Conservation (phyloP, 2,888 invertebrate species). For the Agonopterix alstromeriana region DNA sequence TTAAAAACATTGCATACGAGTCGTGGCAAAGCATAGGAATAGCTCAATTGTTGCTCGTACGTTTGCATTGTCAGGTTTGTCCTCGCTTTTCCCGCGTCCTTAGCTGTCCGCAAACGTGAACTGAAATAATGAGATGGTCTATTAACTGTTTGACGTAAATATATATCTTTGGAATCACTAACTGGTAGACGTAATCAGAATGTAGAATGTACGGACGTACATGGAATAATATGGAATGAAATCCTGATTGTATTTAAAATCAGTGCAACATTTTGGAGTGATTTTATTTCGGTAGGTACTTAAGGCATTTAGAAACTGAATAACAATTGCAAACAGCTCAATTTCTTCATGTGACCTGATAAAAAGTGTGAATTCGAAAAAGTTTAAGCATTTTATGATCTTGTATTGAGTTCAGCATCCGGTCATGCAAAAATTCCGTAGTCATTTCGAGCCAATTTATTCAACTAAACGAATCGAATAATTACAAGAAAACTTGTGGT, state of each 20-base stretch:
- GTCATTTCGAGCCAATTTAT: too few relatives aligned
- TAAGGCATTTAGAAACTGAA: too few relatives aligned
- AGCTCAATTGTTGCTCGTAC: slow-evolving; percentile 27
- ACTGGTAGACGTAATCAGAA: neutral
- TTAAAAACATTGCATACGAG: slow-evolving; percentile 37
- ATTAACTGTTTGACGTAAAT: slow-evolving; percentile 61
- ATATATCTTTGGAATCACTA: slow-evolving; percentile 21
- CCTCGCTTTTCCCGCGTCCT: slow-evolving; percentile 53
- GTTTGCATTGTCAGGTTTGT: slow-evolving; percentile 23
- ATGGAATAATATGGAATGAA: neutral
- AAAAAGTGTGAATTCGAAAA: too few relatives aligned
- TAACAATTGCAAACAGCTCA: too few relatives aligned
- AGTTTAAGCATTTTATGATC: too few relatives aligned
- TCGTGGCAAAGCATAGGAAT: slow-evolving; percentile 49
- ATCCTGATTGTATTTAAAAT: neutral
- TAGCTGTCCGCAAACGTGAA: slow-evolving; percentile 55
- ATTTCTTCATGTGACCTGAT: too few relatives aligned
- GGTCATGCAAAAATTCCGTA: too few relatives aligned
- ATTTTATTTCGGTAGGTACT: too few relatives aligned
- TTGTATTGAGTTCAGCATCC: too few relatives aligned
- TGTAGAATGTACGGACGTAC: neutral
- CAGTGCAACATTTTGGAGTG: neutral
- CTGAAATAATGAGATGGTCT: slow-evolving; percentile 62
- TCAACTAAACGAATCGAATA: too few relatives aligned
- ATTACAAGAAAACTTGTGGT: too few relatives aligned